These are phyloP conservation scores for Napeogenes inachia DNA, from an alignment of 2,888 invertebrate species.

Conservation along the genomic window DNA sequence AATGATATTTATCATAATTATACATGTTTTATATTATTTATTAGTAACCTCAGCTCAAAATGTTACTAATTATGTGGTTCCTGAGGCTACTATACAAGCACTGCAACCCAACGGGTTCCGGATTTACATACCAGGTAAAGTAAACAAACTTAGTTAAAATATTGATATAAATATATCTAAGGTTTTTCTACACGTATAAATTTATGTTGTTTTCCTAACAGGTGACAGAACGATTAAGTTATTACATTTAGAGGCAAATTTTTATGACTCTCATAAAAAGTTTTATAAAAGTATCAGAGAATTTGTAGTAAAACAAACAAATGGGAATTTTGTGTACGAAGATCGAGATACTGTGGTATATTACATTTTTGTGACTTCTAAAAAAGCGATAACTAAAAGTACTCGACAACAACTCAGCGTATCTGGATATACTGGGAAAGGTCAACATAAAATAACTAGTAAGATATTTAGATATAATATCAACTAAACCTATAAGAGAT, in stretches of 20 bases:
- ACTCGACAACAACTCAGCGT: neutral
- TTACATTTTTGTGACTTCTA: constrained; percentile 77
- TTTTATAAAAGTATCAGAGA: constrained; percentile 4
- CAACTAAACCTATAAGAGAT: too few species aligned
- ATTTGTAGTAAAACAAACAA: constrained; percentile 24
- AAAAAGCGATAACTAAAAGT: constrained; percentile 41
- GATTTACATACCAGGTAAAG: constrained; percentile 68
- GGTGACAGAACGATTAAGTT: constrained; percentile 19
- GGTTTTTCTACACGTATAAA: too few species aligned
- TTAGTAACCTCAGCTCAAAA: constrained; percentile 16
- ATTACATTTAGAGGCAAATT: constrained; percentile 16
- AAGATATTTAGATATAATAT: neutral
- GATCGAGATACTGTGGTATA: constrained; percentile 77
- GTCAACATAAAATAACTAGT: constrained; percentile 1
- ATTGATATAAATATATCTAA: too few species aligned
- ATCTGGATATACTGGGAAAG: neutral
- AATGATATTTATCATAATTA: neutral
- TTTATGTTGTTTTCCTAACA: constrained; percentile 7
- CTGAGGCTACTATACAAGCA: constrained; percentile 63
- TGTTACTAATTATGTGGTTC: constrained; percentile 48
- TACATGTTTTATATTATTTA: neutral
- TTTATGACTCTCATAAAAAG: neutral
- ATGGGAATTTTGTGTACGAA: constrained; percentile 73
- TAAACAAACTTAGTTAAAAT: neutral
- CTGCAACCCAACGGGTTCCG: constrained; percentile 70